phyloP scores from a whole-genome alignment of 2,888 invertebrate genomes.

The Marasmarcha lunaedactyla region DNA sequence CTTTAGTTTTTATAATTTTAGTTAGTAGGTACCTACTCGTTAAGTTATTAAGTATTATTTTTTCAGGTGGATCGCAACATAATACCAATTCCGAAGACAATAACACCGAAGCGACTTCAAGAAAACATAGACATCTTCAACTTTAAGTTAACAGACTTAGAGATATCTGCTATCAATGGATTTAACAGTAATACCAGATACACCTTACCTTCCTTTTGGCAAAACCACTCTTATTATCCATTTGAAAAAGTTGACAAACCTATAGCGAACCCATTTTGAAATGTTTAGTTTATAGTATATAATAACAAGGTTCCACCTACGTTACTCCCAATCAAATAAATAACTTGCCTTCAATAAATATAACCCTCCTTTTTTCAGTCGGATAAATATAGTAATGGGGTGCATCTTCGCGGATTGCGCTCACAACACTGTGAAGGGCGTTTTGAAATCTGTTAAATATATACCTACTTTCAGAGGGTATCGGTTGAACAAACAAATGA shows the following conservation, averaged over 20 bases:
- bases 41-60: not conserved
- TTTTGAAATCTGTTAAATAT: too few species aligned
- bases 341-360: too few species aligned
- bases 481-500: too few species aligned
- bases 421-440: too few species aligned
- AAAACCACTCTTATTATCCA: conserved; percentile 44
- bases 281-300: not conserved
- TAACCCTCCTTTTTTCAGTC: too few species aligned
- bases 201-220: conserved; percentile 53
- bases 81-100: conserved; percentile 44
- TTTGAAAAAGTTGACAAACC: conserved; percentile 42
- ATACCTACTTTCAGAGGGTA: too few species aligned
- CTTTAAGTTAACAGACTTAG: conserved; percentile 33
- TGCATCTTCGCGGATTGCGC: too few species aligned
- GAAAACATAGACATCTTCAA: conserved; percentile 53
- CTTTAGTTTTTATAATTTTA: too few species aligned
- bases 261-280: conserved; percentile 33
- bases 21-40: too few species aligned
- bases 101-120: conserved; percentile 27
- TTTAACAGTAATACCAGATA: conserved; percentile 29
- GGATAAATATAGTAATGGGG: too few species aligned
- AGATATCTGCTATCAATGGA: conserved; percentile 29
- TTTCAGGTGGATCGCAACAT: conserved; percentile 48
- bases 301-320: too few species aligned
- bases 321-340: too few species aligned